Evolutionary conservation across 2,888 invertebrate species (phyloP), one percentile per base, ranked within the genome.

Genomic region (Rhabditophanes sp.): DNA sequence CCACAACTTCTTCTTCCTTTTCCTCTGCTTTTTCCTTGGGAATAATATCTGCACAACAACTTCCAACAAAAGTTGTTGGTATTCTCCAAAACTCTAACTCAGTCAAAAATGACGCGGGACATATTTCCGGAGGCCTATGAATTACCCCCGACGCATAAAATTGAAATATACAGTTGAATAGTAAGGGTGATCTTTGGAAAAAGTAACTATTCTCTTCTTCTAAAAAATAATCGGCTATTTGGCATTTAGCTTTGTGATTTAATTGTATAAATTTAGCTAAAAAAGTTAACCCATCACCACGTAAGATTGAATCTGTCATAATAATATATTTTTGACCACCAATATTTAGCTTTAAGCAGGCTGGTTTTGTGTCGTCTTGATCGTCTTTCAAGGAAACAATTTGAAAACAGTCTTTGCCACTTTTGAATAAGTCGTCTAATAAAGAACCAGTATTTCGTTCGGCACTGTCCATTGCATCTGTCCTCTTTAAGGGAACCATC

Each of bases 71-170:
- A 16, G 46, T 42, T 27, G 53, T 43, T 16, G 53, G 45, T 31
- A 61, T 57, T 34, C 55, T 37, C 61, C 61, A 61, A 37, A 61
- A 61, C 9, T 62, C 58, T 24, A 61, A 41, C 40, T 61, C 61
- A 19, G 50, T 43, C 9, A 55, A 44, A 32, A 61, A 59, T 5
- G 56, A 50, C 7, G 56, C 56, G 1, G 61, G 56, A 25, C 61
- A 61, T 21, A 53, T 46, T 44, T 61, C 61, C 1, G 58, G 53
- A 5, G 61, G 61, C 37, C 56, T 41, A 37, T 61, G 61, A 15
- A 59, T 44, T 12, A 63, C 60, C 9, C 62, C 62, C 4, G 52
- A 56, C 1, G 62, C 53, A 33, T 62, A 62, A 38, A 56, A 62
- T 33, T 61, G 60, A 39, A 48, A 60, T 11, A 62, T 38, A 7